Conservation (phyloP, 2,888 invertebrate genomes). For the Scotopteryx bipunctaria region DNA sequence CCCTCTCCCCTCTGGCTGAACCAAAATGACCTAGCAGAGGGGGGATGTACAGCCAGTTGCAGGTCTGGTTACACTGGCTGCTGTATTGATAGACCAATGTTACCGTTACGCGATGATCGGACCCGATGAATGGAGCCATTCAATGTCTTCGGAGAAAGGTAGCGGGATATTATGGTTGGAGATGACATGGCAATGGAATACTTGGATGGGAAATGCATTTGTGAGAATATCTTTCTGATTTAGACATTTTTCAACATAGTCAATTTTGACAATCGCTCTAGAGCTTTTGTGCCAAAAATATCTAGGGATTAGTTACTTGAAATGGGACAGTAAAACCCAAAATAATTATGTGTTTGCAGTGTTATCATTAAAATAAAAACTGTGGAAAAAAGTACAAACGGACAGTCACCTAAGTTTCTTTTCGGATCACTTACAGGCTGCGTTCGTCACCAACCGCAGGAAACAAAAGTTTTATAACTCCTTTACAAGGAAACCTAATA, state of each 20-base stretch:
- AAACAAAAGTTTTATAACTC: no score
- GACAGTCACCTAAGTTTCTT: no score
- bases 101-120: conserved; percentile 74
- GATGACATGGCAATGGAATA: conserved; percentile 38
- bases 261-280: no score
- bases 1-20: neutral
- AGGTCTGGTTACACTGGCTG: conserved; percentile 43
- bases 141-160: conserved; percentile 67
- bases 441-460: no score
- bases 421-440: no score
- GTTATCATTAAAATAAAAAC: no score
- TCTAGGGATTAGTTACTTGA: no score
- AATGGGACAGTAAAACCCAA: no score
- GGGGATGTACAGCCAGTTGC: neutral
- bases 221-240: conserved; percentile 5
- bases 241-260: no score
- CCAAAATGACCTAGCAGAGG: neutral
- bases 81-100: conserved; percentile 63
- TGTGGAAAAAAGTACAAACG: no score
- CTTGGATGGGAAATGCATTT: conserved; percentile 13
- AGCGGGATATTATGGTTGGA: conserved; percentile 65
- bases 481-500: neutral
- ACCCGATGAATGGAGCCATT: conserved; percentile 74
- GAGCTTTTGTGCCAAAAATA: no score
- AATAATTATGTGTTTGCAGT: no score